Evolutionary conservation across 1,140 invertebrate species (phyloP).

Genomic region (Centruroides vittatus): DNA sequence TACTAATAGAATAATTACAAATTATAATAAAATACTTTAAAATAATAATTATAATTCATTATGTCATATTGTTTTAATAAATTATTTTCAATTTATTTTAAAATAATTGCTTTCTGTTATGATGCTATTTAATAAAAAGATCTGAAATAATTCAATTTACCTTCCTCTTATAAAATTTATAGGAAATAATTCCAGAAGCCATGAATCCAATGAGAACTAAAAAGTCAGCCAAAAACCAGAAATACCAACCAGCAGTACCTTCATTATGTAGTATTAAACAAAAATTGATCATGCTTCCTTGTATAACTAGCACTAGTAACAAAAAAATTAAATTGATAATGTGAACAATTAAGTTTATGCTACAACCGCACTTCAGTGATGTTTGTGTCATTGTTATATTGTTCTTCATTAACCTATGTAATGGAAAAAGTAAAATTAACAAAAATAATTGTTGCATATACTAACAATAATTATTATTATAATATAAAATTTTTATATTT

Average conservation of each 20-base stretch:
- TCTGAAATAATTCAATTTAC: background rate
- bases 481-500: no score
- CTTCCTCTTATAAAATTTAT: constrained; percentile 22
- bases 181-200: constrained; percentile 26
- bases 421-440: no score
- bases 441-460: no score
- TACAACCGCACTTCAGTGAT: constrained; percentile 1
- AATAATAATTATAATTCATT: no score
- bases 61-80: no score
- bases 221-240: constrained; percentile 34
- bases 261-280: constrained; percentile 32
- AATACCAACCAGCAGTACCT: constrained; percentile 28
- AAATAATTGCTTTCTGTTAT: constrained; percentile 1
- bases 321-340: constrained; percentile 11
- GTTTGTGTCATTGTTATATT: constrained; percentile 10
- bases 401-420: background rate
- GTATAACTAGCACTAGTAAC: constrained; percentile 9
- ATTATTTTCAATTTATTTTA: no score
- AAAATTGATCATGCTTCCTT: constrained; percentile 14
- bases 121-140: constrained; percentile 2
- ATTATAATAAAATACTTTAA: no score
- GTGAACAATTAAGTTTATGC: constrained; percentile 3
- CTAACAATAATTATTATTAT: no score
- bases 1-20: no score
- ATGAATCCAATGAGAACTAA: constrained; percentile 28